These are phyloP conservation scores for Ibidorhyncha struthersii DNA, from an alignment of 2,113 vertebrate genomes.

Conservation along the genomic window DNA sequence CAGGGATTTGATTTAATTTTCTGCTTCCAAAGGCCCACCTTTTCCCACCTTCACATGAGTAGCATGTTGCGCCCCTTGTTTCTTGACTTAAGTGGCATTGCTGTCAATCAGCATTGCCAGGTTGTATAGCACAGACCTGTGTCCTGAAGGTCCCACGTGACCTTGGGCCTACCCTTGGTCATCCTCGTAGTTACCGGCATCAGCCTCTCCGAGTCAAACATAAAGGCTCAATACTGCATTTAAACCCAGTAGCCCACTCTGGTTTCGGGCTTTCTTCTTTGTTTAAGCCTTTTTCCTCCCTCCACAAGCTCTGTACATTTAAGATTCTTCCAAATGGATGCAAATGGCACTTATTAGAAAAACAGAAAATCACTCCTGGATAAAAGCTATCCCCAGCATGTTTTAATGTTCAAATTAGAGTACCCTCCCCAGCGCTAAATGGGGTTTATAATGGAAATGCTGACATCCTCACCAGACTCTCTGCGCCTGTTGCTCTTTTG, in stretches of 20 bases:
- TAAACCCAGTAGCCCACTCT: not conserved
- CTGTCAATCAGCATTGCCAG: not conserved
- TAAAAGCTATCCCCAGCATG: constrained; percentile 14
- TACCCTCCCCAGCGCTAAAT: not conserved
- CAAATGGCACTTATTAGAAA: constrained; percentile 21
- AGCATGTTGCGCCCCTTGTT: not conserved
- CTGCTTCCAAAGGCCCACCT: not conserved
- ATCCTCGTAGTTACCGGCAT: not conserved
- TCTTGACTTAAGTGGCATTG: not conserved
- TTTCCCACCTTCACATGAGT: not conserved
- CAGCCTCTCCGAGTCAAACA: not conserved
- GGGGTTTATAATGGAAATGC: constrained; percentile 35
- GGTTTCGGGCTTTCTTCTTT: not conserved
- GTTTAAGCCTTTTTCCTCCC: not conserved
- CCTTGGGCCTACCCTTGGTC: not conserved
- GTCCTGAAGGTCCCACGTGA: not conserved
- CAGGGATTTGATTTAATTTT: not conserved
- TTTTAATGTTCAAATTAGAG: constrained; percentile 28
- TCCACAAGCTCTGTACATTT: not conserved
- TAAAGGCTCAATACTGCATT: not conserved
- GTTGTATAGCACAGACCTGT: not conserved
- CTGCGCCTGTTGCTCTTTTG: not conserved
- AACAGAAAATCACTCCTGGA: not conserved
- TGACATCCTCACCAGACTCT: constrained; percentile 20
- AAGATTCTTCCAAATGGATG: constrained; percentile 7